Base-by-base conservation (phyloP, 2,888 invertebrate genomes). In the Stomorhina lunata region DNA sequence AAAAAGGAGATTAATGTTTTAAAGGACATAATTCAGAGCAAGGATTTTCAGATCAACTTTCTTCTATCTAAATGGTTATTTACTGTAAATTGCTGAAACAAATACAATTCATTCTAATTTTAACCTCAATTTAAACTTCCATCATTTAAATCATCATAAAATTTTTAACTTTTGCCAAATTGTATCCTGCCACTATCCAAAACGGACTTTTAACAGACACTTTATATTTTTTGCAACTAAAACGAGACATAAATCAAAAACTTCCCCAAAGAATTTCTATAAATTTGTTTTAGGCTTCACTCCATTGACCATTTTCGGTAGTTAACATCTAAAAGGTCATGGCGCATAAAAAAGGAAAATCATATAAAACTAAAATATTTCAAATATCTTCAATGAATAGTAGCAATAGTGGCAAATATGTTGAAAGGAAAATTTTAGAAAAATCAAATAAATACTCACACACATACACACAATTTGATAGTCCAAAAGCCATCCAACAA, bases 271-370 rank as follows among this genome's bases (percentile, higher is more conserved):
- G 17, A n/a, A n/a, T n/a, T n/a, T n/a, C n/a, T 53, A 9, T 29
- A 27, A 27, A 29, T 43, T 29, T 43, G n/a, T 29, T 43, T 27
- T 63, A 43, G 17, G 43, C 43, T 43, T 25, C 50, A 50, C 34
- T 50, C 22, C 66, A 66, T 66, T 66, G 50, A 34, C 43, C 69
- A 57, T 45, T 57, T 32, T n/a, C n/a, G n/a, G 6, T 32, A 29
- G 57, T 32, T 29, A 40, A 40, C 27, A 10, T 37, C 40, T 68
- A 6, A 22, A 32, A 57, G 69, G 55, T 71, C 32, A 57, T 43
- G 43, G 15, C 53, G 32, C 43, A n/a, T 29, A 69, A 32, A 32
- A 34, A 34, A 32, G 2, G n/a, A 7, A 37, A 59, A 37, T 4
- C n/a, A 37, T n/a, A n/a, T n/a, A 2, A 34, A 59, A 37, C 22